Conservation (phyloP, 2,113 vertebrate genomes). For the Mirza zaza region DNA sequence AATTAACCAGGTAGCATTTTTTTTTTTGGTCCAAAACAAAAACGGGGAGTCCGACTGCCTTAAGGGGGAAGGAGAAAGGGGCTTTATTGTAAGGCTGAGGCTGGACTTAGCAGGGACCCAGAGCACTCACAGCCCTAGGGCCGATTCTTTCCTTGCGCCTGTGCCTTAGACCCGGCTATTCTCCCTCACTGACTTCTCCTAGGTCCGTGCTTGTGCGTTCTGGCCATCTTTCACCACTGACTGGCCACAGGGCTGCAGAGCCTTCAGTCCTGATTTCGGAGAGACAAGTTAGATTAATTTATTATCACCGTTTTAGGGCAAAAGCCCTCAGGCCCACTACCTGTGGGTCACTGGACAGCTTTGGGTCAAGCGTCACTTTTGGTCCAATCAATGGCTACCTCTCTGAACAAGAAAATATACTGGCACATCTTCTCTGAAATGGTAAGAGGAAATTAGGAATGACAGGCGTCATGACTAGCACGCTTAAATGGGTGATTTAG, state of each 20-base stretch:
- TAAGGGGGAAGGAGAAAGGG: neutral
- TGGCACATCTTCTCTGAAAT: neutral
- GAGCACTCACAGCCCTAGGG: neutral
- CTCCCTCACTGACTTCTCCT: neutral
- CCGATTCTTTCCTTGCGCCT: neutral
- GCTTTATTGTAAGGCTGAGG: neutral
- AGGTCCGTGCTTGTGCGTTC: neutral
- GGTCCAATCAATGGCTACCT: neutral
- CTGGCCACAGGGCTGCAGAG: neutral
- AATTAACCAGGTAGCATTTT: neutral
- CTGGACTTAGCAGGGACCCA: neutral
- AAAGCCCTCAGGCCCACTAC: neutral
- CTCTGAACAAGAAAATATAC: neutral
- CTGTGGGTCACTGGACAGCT: neutral
- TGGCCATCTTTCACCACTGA: neutral
- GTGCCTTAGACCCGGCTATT: neutral
- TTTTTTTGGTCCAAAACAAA: neutral
- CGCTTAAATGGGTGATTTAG: neutral
- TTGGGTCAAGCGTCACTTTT: neutral
- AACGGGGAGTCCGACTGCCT: neutral
- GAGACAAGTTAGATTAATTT: neutral
- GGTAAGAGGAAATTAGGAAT: neutral
- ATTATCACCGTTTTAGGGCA: too few species aligned
- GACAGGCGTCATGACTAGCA: neutral
- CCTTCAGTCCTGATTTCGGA: neutral